A percentile compares a stretch with the other conserved stretches of the same genome.
Conservation (phyloP, 2,888 invertebrate genomes). For the Eupithecia centaureata region DNA sequence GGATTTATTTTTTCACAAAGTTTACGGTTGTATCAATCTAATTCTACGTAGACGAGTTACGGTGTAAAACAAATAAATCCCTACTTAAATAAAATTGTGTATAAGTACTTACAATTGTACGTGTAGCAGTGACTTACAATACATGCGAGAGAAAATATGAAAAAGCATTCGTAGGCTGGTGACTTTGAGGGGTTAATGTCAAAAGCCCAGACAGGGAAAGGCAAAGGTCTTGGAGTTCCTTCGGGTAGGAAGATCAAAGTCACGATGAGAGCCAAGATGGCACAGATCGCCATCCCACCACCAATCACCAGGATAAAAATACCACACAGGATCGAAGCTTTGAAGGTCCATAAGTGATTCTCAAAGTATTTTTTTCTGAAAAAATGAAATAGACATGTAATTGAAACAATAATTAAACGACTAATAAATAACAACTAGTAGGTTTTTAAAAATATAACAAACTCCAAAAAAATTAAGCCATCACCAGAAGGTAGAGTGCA, state of each 20-base stretch:
- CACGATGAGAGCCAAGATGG: constrained; percentile 6
- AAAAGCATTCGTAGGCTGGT: constrained; percentile 26
- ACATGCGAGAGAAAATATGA: constrained; percentile 13
- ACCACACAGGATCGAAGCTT: constrained; percentile 16
- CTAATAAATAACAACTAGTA: too few relatives aligned
- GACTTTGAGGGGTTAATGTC: constrained; percentile 17
- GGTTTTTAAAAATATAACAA: too few relatives aligned
- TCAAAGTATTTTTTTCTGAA: constrained; percentile 34
- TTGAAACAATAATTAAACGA: too few relatives aligned
- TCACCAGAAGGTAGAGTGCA: too few relatives aligned
- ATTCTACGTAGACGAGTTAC: too few relatives aligned
- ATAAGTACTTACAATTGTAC: constrained; percentile 31
- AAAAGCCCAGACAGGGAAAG: constrained; percentile 28
- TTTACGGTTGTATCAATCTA: too few relatives aligned
- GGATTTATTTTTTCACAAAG: too few relatives aligned
- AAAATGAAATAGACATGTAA: not conserved
- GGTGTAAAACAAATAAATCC: too few relatives aligned
- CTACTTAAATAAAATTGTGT: not conserved
- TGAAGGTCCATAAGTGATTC: constrained; percentile 32
- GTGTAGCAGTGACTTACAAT: constrained; percentile 13
- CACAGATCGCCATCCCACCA: constrained; percentile 13
- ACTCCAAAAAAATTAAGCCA: too few relatives aligned
- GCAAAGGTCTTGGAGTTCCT: constrained; percentile 23
- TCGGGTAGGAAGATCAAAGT: constrained; percentile 1
- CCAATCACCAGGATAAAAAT: constrained; percentile 14